Evolutionary conservation across 2,797 vertebrate species (phyloP).

Genomic region (Esox masquinongy): DNA sequence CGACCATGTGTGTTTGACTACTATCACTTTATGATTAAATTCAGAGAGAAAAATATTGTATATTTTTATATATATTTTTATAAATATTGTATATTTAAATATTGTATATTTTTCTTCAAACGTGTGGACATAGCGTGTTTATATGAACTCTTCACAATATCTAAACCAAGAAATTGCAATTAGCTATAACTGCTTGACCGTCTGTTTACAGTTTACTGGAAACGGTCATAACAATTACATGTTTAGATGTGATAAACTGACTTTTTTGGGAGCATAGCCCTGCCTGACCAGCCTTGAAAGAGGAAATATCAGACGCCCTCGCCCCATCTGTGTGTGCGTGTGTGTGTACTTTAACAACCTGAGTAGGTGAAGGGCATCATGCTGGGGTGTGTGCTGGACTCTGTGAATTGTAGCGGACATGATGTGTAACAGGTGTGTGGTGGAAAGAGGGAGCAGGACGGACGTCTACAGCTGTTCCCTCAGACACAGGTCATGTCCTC

Average conservation of each 20-base stretch:
- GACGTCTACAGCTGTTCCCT: slow-evolving; percentile 77
- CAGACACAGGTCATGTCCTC: slow-evolving; percentile 68
- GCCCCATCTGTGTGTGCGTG: background rate
- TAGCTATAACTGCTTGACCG: background rate
- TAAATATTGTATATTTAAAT: too few relatives aligned
- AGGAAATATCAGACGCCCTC: background rate
- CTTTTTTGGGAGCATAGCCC: background rate
- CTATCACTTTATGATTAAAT: too few relatives aligned
- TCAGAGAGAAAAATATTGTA: too few relatives aligned
- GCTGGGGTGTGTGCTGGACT: slow-evolving; percentile 45
- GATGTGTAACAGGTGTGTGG: slow-evolving; percentile 84
- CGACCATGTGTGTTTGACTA: too few relatives aligned
- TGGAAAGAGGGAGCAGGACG: slow-evolving; percentile 62
- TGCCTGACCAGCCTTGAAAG: background rate
- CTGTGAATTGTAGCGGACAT: slow-evolving; percentile 78
- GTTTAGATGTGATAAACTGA: background rate
- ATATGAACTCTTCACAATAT: background rate
- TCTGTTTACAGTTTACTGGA: background rate
- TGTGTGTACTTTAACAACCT: slow-evolving; percentile 17
- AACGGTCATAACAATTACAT: background rate
- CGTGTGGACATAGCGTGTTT: too few relatives aligned
- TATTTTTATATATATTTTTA: too few relatives aligned
- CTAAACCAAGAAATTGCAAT: background rate
- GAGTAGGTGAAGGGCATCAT: slow-evolving; percentile 1
- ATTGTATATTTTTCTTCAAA: too few relatives aligned